Evolutionary conservation across 2,797 vertebrate species (phyloP).

Genomic region (Enteromius treurensis): DNA sequence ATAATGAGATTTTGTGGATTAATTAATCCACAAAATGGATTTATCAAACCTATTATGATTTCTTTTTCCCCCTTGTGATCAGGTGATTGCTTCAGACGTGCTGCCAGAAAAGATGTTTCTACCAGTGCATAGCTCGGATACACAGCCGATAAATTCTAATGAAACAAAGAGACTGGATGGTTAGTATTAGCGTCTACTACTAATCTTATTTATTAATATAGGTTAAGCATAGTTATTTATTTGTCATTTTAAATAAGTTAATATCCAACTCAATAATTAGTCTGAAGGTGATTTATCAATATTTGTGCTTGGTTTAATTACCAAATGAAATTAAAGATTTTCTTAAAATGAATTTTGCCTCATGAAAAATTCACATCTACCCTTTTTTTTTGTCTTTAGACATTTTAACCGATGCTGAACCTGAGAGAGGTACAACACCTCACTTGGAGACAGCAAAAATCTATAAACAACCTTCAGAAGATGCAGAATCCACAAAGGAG

Average conservation of each 20-base stretch:
- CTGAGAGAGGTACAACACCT: slow-evolving; percentile 80
- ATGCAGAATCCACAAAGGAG: slow-evolving; percentile 80
- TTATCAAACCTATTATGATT: slow-evolving; percentile 40
- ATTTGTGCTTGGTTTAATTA: not conserved
- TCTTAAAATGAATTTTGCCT: not conserved
- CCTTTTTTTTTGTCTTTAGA: slow-evolving; percentile 52
- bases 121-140: slow-evolving; percentile 69
- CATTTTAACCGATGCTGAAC: slow-evolving; percentile 79
- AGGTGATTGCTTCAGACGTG: slow-evolving; percentile 90
- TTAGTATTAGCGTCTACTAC: slow-evolving; percentile 56
- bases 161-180: slow-evolving; percentile 85
- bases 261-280: not conserved
- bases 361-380: not conserved
- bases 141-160: slow-evolving; percentile 69
- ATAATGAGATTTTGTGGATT: slow-evolving; percentile 51
- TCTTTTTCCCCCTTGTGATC: slow-evolving; percentile 53
- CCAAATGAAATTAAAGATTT: not conserved
- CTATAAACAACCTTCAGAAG: slow-evolving; percentile 77
- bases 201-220: not conserved
- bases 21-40: slow-evolving; percentile 44
- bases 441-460: slow-evolving; percentile 83
- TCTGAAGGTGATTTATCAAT: not conserved
- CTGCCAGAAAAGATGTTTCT: slow-evolving; percentile 88
- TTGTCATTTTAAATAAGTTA: not conserved
- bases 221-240: not conserved